These are phyloP conservation scores for Myiagra hebetior DNA, from an alignment of 2,113 vertebrate genomes.

Conservation along the genomic window DNA sequence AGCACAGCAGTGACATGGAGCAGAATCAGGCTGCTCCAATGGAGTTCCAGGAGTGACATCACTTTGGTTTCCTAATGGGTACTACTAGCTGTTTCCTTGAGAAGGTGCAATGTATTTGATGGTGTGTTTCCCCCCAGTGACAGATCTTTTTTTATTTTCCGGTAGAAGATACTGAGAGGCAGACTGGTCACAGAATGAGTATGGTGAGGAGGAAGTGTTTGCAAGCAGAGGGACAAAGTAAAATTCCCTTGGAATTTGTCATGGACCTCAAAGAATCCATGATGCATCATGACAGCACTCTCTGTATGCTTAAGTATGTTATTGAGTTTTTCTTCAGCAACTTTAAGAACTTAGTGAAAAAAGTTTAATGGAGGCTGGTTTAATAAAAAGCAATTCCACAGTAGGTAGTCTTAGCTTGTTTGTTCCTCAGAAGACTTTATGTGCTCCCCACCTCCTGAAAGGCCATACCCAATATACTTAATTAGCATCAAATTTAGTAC, in stretches of 20 bases:
- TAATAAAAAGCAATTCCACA: background rate
- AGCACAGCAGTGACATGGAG: background rate
- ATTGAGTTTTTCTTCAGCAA: background rate
- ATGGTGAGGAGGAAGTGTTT: background rate
- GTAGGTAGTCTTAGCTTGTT: background rate
- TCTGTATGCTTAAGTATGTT: background rate
- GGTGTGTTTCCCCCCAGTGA: background rate
- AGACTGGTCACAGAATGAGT: background rate
- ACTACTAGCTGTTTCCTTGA: background rate
- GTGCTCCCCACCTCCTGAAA: background rate
- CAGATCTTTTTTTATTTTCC: background rate
- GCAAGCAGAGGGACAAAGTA: background rate
- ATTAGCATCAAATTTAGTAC: background rate
- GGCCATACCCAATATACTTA: background rate
- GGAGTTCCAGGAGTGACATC: background rate
- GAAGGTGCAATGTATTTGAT: background rate
- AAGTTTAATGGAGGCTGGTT: background rate
- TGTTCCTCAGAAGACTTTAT: background rate
- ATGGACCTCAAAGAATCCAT: background rate
- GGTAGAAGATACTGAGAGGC: background rate
- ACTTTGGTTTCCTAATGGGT: background rate
- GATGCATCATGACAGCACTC: background rate
- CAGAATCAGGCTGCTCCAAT: rapidly evolving
- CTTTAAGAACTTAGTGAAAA: background rate
- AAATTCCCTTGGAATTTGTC: background rate